Evolutionary conservation across 2,797 vertebrate genomes (phyloP).

Genomic region (Sebastolobus alascanus): DNA sequence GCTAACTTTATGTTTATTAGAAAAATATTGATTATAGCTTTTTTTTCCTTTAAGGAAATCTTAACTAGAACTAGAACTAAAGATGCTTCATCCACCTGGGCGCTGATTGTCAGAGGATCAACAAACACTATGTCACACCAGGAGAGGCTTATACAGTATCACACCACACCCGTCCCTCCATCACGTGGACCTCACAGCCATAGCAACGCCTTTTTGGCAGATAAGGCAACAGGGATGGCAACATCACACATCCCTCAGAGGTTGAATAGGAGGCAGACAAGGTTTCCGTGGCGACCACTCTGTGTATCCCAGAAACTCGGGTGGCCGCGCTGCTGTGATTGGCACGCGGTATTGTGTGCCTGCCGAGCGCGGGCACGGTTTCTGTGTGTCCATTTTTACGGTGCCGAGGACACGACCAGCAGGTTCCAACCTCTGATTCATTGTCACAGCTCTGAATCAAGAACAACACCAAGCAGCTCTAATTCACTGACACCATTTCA

Average conservation of each 20-base stretch:
- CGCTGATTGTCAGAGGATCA: background rate
- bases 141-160: background rate
- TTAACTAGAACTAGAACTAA: background rate
- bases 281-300: slow-evolving; percentile 61
- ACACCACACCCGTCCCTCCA: background rate
- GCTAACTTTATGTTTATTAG: background rate
- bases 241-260: slow-evolving; percentile 43
- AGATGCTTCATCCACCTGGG: background rate
- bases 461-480: slow-evolving; percentile 17
- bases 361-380: slow-evolving; percentile 31
- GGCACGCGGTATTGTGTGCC: slow-evolving; percentile 57
- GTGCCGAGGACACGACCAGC: slow-evolving; percentile 40
- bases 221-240: slow-evolving; percentile 2
- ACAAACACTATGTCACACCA: background rate
- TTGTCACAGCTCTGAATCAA: slow-evolving; percentile 37
- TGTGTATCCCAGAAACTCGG: slow-evolving; percentile 63
- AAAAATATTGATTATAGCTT: background rate
- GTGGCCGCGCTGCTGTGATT: slow-evolving; percentile 45
- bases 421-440: slow-evolving; percentile 56
- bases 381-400: slow-evolving; percentile 50
- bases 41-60: too few relatives aligned
- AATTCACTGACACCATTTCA: slow-evolving; percentile 42
- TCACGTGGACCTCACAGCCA: slow-evolving; percentile 9
- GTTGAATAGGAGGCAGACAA: slow-evolving; percentile 34
- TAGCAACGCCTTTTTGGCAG: slow-evolving; percentile 23